Evolutionary conservation across 2,113 vertebrate species (phyloP), one percentile per base, ranked within the genome.

Genomic region (Cochlearius cochlearius): DNA sequence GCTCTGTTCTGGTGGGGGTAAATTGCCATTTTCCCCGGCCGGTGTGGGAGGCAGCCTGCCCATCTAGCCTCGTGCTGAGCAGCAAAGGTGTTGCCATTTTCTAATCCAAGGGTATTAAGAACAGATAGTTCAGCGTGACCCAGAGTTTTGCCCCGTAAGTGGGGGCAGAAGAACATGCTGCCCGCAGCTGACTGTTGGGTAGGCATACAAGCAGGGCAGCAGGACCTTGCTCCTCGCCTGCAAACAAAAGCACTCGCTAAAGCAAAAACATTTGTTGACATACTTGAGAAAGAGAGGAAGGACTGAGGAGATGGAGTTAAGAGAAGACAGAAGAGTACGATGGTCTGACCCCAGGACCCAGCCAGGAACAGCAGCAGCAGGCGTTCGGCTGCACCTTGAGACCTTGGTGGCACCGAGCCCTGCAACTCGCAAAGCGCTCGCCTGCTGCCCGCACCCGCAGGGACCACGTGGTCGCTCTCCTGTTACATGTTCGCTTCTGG

Each of bases 361-460:
- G 59, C 11, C 60, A n/a, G 15, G 19, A 78, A 55, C 3, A 4
- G 25, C 49, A 55, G 17, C 55, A 67, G n/a, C 8, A 59, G 69
- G 47, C 0, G 0, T 25, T 11, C 5, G 1, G 19, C 49, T 76
- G 30, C 13, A 36, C 22, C 55, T 73, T 5, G 2, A 71, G 53
- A 50, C 62, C 20, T 14, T 55, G 43, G 62, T 3, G 3, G 53
- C 49, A 76, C 27, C 1, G 2, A 69, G 39, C 19, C 23, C 25
- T n/a, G 41, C 16, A 59, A 30, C 22, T 18, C 3, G 6, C 38
- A 47, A 29, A 67, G 78, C 1, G 2, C 32, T 30, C 2, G 0
- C 68, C 26, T 66, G 47, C 49, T 68, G n/a, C 56, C 39, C 0
- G 0, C 2, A 2, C 21, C 58, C 4, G 0, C 29, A 30, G 29